Percentiles rank a stretch among this genome's conserved stretches.
phyloP scores from a whole-genome alignment of 2,113 vertebrate species.

The Pica pica region DNA sequence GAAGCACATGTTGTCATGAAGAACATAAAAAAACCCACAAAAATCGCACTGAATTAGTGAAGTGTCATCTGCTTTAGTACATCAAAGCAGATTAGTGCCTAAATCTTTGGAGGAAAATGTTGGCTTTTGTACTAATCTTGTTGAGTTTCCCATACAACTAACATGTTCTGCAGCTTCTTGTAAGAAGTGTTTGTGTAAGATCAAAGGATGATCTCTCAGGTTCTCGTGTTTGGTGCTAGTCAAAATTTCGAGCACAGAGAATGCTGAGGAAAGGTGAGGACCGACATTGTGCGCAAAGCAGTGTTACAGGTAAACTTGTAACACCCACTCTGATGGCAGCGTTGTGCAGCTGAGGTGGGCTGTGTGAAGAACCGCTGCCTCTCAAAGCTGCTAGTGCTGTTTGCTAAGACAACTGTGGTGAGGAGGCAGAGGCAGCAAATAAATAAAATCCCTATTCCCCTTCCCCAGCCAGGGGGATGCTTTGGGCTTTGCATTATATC shows the following conservation, averaged over 20 bases:
- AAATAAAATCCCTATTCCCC: neutral
- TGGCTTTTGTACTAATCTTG: neutral
- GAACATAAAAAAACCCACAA: neutral
- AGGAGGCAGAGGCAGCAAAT: neutral
- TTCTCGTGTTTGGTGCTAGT: neutral
- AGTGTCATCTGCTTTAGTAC: neutral
- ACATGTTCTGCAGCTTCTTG: neutral
- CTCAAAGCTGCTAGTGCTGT: neutral
- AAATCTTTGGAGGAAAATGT: neutral
- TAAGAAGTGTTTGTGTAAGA: neutral
- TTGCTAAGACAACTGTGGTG: neutral
- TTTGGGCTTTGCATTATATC: neutral
- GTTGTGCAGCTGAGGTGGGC: neutral
- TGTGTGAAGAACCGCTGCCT: neutral
- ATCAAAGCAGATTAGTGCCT: neutral
- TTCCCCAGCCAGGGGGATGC: neutral
- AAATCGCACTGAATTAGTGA: neutral
- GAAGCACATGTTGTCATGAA: neutral
- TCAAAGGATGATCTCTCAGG: neutral
- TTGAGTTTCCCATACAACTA: neutral
- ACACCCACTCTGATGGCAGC: neutral
- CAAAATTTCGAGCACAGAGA: neutral
- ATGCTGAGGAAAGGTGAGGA: neutral
- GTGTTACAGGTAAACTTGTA: neutral
- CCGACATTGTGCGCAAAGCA: neutral